A percentile compares a stretch with the other conserved stretches of the same genome.
phyloP scores from a whole-genome alignment of 2,888 invertebrate species.

The Galerucella pusilla region DNA sequence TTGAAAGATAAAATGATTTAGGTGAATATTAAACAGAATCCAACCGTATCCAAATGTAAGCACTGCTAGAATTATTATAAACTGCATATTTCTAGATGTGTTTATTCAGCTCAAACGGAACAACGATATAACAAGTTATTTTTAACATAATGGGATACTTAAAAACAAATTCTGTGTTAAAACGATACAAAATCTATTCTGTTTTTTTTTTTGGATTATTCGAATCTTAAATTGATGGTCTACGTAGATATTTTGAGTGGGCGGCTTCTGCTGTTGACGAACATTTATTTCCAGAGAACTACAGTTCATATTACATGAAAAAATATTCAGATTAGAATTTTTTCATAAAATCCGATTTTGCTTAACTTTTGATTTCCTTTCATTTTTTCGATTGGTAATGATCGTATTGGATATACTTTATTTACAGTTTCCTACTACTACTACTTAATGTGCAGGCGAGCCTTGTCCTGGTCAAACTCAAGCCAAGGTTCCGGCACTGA shows the following conservation, averaged over 20 bases:
- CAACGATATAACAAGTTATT: neutral
- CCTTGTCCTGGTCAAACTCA: too few relatives aligned
- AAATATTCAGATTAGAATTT: too few relatives aligned
- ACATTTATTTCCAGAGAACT: neutral
- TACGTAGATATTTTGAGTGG: neutral
- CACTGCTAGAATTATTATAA: neutral
- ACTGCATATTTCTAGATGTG: neutral
- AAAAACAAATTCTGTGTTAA: neutral
- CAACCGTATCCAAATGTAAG: neutral
- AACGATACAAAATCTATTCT: neutral
- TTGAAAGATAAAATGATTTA: neutral
- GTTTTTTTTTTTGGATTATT: neutral
- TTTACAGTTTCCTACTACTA: too few relatives aligned
- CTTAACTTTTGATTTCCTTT: too few relatives aligned
- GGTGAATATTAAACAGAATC: neutral
- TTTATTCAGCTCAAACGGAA: neutral
- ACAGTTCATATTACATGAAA: too few relatives aligned
- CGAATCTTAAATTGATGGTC: neutral
- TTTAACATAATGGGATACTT: constrained; percentile 11
- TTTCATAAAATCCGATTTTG: too few relatives aligned
- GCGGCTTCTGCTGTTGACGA: neutral
- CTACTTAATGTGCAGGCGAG: too few relatives aligned
- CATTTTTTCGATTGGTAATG: too few relatives aligned
- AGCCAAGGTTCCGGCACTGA: too few relatives aligned
- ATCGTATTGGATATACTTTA: too few relatives aligned